Percentiles rank a stretch among this genome's conserved stretches.
Conservation (phyloP, 2,888 invertebrate species). For the Drosophila niveifrons region DNA sequence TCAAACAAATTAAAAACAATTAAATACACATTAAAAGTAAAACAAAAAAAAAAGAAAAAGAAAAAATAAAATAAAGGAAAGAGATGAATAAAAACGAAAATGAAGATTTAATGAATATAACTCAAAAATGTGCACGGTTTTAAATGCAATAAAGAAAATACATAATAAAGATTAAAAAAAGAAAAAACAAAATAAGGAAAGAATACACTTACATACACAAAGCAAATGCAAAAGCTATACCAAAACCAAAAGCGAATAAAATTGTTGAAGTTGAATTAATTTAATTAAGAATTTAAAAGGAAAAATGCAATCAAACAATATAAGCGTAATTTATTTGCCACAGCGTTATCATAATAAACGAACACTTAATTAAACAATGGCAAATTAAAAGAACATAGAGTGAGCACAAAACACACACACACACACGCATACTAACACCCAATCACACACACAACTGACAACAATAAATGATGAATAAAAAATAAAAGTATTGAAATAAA, state of each 20-base stretch:
- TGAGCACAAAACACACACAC: slow-evolving; percentile 67
- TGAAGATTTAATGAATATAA: slow-evolving; percentile 48
- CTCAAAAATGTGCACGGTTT: slow-evolving; percentile 72
- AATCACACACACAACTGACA: slow-evolving; percentile 50
- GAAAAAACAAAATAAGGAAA: slow-evolving; percentile 50
- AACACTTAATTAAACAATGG: slow-evolving; percentile 53
- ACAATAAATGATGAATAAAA: slow-evolving; percentile 37
- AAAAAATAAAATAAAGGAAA: slow-evolving; percentile 23
- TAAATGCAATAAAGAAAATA: slow-evolving; percentile 72
- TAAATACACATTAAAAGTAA: slow-evolving; percentile 57
- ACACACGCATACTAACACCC: slow-evolving; percentile 51
- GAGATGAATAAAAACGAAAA: slow-evolving; percentile 36
- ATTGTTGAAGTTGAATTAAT: slow-evolving; percentile 75
- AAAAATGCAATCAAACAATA: slow-evolving; percentile 62
- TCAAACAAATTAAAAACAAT: slow-evolving; percentile 67
- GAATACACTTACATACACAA: slow-evolving; percentile 65
- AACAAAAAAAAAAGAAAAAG: slow-evolving; percentile 18
- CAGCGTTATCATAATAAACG: slow-evolving; percentile 46
- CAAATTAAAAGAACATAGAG: slow-evolving; percentile 73
- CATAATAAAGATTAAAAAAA: slow-evolving; percentile 56
- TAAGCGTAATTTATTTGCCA: slow-evolving; percentile 51
- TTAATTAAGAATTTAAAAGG: slow-evolving; percentile 68
- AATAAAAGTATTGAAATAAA: slow-evolving; percentile 14
- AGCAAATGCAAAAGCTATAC: slow-evolving; percentile 31
- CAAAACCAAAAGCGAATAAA: slow-evolving; percentile 44